phyloP scores from a whole-genome alignment of 2,113 vertebrate species.

The Trachemys scripta region DNA sequence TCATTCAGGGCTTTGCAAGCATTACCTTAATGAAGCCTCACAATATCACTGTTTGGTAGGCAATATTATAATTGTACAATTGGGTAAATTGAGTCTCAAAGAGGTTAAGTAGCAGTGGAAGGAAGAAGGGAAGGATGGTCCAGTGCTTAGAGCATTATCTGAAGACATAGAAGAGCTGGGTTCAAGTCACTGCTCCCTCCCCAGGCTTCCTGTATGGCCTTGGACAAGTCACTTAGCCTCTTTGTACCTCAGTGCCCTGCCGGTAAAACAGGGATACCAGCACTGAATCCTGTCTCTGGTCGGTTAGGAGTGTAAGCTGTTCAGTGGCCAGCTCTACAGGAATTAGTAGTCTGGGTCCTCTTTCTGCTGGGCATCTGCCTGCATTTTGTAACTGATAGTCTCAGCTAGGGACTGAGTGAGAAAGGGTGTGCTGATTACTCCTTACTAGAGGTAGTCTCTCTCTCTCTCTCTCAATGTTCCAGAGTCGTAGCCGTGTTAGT shows the following conservation, averaged over 20 bases:
- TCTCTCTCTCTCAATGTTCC: background rate
- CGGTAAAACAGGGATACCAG: background rate
- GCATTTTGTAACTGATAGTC: rapidly evolving
- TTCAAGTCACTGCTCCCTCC: background rate
- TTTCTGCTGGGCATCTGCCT: rapidly evolving
- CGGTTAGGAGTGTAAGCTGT: slow-evolving; percentile 33
- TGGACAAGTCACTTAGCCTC: background rate
- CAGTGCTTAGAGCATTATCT: background rate
- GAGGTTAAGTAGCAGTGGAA: background rate
- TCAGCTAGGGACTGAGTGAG: background rate
- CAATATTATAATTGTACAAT: background rate
- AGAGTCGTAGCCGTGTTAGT: no score
- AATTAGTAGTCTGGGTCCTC: background rate
- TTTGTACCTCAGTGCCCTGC: background rate
- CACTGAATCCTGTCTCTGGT: slow-evolving; percentile 7
- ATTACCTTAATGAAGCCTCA: background rate
- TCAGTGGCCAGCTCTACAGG: background rate
- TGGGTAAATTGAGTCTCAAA: rapidly evolving
- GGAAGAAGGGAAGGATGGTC: background rate
- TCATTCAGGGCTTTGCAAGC: background rate
- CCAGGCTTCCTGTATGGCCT: background rate
- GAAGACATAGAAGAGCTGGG: background rate
- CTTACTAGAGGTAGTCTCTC: rapidly evolving
- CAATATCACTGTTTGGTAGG: background rate
- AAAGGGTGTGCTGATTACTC: background rate